These are phyloP conservation scores for Leptosomus discolor DNA, from an alignment of 2,113 vertebrate genomes.

Conservation along the genomic window DNA sequence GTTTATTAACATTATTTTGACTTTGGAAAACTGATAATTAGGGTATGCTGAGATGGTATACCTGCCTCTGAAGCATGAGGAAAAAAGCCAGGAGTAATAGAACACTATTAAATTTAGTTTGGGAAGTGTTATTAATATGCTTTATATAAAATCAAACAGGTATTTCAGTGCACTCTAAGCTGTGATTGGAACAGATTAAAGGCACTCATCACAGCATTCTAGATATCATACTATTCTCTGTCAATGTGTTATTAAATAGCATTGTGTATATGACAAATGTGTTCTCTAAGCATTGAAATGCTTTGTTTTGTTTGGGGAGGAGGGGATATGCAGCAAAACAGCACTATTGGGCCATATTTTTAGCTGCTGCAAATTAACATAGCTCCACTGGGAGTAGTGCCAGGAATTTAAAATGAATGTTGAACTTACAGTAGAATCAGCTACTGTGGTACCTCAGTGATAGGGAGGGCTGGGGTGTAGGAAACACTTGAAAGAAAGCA, in stretches of 20 bases:
- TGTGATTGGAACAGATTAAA: conserved; percentile 8
- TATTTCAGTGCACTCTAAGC: not conserved
- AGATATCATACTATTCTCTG: not conserved
- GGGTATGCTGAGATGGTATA: not conserved
- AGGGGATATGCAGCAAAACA: not conserved
- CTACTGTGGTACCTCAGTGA: conserved; percentile 17
- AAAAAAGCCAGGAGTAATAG: not conserved
- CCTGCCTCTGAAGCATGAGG: not conserved
- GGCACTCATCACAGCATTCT: not conserved
- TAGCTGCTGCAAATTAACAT: conserved; percentile 47
- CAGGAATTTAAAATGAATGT: conserved; percentile 50
- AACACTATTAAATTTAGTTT: not conserved
- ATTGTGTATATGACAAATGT: not conserved
- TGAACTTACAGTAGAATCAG: conserved; percentile 44
- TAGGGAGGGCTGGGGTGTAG: not conserved
- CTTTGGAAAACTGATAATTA: not conserved
- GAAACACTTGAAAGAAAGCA: conserved; percentile 20
- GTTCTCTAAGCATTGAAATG: not conserved
- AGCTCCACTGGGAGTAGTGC: conserved; percentile 46
- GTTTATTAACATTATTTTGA: not conserved
- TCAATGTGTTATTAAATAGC: not conserved
- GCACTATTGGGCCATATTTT: conserved; percentile 41
- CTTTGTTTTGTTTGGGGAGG: conserved; percentile 35
- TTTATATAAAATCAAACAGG: not conserved
- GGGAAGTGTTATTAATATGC: not conserved